Evolutionary conservation across 2,797 vertebrate genomes (phyloP).

Genomic region (Pygocentrus nattereri): DNA sequence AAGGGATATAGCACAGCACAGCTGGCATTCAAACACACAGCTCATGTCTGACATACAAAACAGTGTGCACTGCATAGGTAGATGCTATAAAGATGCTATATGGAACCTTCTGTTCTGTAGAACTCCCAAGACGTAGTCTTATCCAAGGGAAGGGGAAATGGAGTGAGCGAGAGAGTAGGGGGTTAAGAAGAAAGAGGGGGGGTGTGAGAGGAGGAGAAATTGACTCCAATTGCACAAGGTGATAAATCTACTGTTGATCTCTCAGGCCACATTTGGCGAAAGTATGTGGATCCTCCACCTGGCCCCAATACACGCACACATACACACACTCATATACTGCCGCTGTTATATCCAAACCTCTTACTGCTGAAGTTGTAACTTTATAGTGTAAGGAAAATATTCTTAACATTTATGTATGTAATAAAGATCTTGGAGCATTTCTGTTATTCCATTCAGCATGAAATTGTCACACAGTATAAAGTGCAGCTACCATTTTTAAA

Average conservation of each 20-base stretch:
- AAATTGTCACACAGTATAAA: too few relatives aligned
- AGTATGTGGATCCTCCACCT: conserved; percentile 65
- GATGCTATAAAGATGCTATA: too few relatives aligned
- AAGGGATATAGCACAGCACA: not conserved
- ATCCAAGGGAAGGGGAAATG: too few relatives aligned
- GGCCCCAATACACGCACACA: conserved; percentile 48
- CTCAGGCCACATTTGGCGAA: conserved; percentile 70
- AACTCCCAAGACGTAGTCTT: too few relatives aligned
- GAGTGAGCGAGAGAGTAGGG: not conserved
- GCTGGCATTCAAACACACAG: not conserved
- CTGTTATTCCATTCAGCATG: too few relatives aligned
- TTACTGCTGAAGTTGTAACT: not conserved
- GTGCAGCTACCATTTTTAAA: too few relatives aligned
- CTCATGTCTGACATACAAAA: not conserved
- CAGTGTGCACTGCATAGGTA: too few relatives aligned
- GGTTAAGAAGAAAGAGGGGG: conserved; percentile 31
- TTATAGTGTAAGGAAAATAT: not conserved
- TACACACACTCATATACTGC: not conserved
- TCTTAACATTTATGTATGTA: not conserved
- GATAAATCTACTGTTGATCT: conserved; percentile 82
- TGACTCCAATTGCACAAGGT: conserved; percentile 73
- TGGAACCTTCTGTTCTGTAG: too few relatives aligned
- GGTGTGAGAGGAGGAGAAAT: conserved; percentile 51
- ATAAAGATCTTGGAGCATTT: not conserved
- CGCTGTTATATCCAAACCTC: not conserved